Evolutionary conservation across 2,797 vertebrate genomes (phyloP), one percentile per base, ranked within the genome.

Genomic region (Sitta carolinensis): DNA sequence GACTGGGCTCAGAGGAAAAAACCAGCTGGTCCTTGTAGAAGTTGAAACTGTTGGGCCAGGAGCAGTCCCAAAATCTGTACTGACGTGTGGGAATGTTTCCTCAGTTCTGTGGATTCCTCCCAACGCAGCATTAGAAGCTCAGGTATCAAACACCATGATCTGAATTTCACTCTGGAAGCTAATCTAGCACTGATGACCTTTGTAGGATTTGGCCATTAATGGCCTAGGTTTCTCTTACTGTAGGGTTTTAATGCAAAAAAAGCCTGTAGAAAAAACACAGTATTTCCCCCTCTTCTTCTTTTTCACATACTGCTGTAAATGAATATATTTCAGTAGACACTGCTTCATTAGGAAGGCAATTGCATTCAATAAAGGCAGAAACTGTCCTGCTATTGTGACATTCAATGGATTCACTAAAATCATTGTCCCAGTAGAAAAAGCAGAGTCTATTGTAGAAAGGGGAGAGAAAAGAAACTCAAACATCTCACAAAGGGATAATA

Each of bases 231-330:
- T 73, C 26, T 47, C 20, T 45, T 69, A 59, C 36, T 11, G 27
- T 3, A 62, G 75, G 5, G 1, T 57, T 72, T 68, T 61, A 61
- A 75, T 32, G 23, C 4, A 80, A 81, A 36, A 36, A 86, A 70
- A 51, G 2, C 16, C 16, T 10, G 29, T 23, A 47, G 48, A 62
- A 82, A 76, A 62, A n/a, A 16, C 2, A 26, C 2, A 26, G 40
- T 10, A 1, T 6, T 6, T 21, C 32, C 16, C 2, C 2, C 13
- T 1, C 2, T 1, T 21, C 22, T 54, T 29, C 21, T 55, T 36
- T 38, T 8, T 6, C 23, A 47, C 27, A 54, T 69, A 51, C 11
- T 86, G 26, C 18, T 77, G 26, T 48, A 88, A 78, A 27, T 52
- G 2, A 82, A 19, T 79, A 59, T 51, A 58, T 76, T 84, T n/a